phyloP scores from a whole-genome alignment of 2,113 vertebrate genomes.

The Trogon melanurus region DNA sequence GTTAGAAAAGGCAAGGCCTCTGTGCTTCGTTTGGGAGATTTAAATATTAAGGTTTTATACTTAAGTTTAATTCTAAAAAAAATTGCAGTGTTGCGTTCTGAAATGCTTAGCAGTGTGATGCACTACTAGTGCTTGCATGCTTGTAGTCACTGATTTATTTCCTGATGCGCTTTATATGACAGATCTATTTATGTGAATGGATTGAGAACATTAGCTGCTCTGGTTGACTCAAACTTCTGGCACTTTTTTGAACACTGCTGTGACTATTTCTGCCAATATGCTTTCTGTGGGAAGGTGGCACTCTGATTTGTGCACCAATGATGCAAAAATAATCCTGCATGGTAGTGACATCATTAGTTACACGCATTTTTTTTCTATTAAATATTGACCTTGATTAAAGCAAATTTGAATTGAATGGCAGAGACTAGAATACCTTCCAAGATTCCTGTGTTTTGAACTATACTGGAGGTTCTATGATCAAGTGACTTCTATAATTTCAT shows the following conservation, averaged over 20 bases:
- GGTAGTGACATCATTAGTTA: conserved; percentile 3
- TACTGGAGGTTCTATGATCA: conserved; percentile 8
- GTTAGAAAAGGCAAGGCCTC: background rate
- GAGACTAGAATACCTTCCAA: background rate
- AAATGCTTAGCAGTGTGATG: conserved; percentile 2
- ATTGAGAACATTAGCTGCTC: conserved; percentile 52
- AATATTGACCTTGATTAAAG: conserved; percentile 49
- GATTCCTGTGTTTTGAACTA: conserved; percentile 1
- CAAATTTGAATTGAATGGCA: background rate
- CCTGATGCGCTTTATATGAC: conserved; percentile 37
- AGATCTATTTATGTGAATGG: conserved; percentile 57
- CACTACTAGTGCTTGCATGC: conserved; percentile 65
- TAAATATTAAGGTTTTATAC: background rate
- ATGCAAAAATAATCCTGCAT: conserved; percentile 54
- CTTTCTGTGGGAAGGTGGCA: conserved; percentile 60
- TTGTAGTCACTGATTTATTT: conserved; percentile 54
- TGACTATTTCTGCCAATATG: conserved; percentile 29
- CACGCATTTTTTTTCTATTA: conserved; percentile 14
- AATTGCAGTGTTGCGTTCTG: background rate
- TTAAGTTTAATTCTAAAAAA: background rate
- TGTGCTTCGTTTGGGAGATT: background rate
- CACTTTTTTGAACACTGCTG: conserved; percentile 63
- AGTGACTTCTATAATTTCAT: background rate
- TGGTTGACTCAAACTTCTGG: conserved; percentile 57
- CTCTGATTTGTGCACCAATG: conserved; percentile 39